Base-by-base conservation (phyloP, 2,113 vertebrate species). In the Parotia lawesii region DNA sequence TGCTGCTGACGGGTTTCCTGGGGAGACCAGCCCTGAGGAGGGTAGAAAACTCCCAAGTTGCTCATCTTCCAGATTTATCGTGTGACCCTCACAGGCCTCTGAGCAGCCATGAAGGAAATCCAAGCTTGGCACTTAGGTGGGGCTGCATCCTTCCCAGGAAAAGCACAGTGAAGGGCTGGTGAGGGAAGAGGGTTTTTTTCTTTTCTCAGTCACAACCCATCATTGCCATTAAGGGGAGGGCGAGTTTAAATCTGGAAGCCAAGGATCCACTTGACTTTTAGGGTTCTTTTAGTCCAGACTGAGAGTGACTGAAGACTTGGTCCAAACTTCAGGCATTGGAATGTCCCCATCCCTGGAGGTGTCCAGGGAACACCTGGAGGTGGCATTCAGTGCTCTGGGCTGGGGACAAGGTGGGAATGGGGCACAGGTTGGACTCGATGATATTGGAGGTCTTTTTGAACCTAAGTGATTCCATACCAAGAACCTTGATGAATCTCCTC, bases 1-100 rank as follows among this genome's bases (percentile, higher is more conserved):
- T 81, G 69, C 82, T 86, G 79, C 83, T 92, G 88, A 88, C 51
- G 48, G 9, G 16, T 71, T 96, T 96, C 95, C 95, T 94, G 67
- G 28, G 42, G 54, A 80, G 79, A 84, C 0, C 6, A 78, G 54
- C 73, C 58, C 38, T 31, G 58, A 85, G 65, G 2, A 69, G 62
- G 29, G 45, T 42, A 47, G 15, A 91, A 87, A 83, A 44, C 21
- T 80, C 69, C 42, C 38, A 33, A 1, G 19, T 31, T 85, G 67
- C 57, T 84, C 60, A 60, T 94, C 60, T 87, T 79, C 25, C 51
- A 13, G 14, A 38, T 90, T 65, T 71, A 27, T 51, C 6, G 5
- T 1, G 2, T 91, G 87, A 90, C 70, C n/a, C 47, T 33, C 2
- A 38, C 40, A 87, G 54, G 29, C 33, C 4, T 60, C 44, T 74